Evolutionary conservation across 2,113 vertebrate species (phyloP), one percentile per base, ranked within the genome.

Genomic region (Malurus cyaneus): DNA sequence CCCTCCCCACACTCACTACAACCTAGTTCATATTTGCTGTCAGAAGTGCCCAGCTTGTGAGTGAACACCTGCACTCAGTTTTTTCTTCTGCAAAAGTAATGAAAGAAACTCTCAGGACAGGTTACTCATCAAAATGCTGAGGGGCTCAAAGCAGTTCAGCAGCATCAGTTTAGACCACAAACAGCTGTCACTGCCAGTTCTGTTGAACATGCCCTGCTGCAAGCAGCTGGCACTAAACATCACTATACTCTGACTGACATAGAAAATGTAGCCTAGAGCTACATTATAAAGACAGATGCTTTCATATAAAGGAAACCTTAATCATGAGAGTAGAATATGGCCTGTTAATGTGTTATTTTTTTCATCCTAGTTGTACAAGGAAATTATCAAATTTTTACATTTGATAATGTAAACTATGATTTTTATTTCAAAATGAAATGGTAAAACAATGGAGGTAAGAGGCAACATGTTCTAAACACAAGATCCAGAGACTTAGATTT

Each of bases 151-250:
- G 49, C 74, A 83, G 47, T 83, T 54, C 62, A 44, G 28, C 41
- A 94, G 60, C 39, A 86, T 80, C 67, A 36, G 31, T 93, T 96
- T 80, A 81, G 61, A 70, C 21, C 42, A 44, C 41, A 12, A 70
- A 65, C 53, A 49, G 50, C 57, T 92, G 73, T 62, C 65, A 34
- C 49, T 76, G 54, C 57, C 80, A 87, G 77, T 83, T 92, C 67
- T 88, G 36, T 93, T 93, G 95, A 97, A 96, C 80, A 34, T 23
- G 23, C 69, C 39, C 91, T 73, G n/a, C 7, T 94, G 69, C 81
- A 97, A 95, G 80, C 82, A 95, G 31, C 95, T 97, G 88, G 76
- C 94, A 64, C 74, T 80, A 95, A 97, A 90, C 60, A 91, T 88
- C 91, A 70, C 65, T 94, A 41, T 50, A 54, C 67, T 44, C 80